Evolutionary conservation across 2,888 invertebrate species (phyloP), one percentile per base, ranked within the genome.

Genomic region (Tenthredo livida): DNA sequence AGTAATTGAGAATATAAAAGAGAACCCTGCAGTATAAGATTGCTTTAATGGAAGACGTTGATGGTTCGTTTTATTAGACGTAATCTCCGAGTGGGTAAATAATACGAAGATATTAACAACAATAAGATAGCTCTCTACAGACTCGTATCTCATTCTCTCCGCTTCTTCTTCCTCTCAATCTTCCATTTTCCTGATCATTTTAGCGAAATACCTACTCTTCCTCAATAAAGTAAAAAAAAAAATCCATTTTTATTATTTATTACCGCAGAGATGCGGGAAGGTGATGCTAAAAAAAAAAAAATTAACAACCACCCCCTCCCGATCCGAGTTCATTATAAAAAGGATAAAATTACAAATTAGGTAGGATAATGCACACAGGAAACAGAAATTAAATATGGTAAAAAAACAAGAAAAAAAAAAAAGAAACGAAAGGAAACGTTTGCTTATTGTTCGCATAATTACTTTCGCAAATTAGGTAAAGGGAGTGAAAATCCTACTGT

Each of bases 1-100:
- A 73, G 73, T 73, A 73, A 73, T 73, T 73, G 73, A 40, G 73
- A 73, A 73, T 73, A 73, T 73, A 73, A 73, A 73, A 43, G 73
- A 40, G 17, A 12, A 9, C 40, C 12, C 3, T 6, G n/a, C n/a
- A 54, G 54, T n/a, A 25, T 73, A 43, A 40, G 43, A 67, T 43
- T 29, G 73, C 43, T 73, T 73, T 73, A 40, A 73, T 43, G 73
- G n/a, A 21, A 70, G 33, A 33, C 33, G 37, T 37, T 37, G 70
- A 70, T 37, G 70, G 33, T 17, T 33, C 33, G 33, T 67, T 67
- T 67, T 25, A 67, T 67, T 33, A 33, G 25, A 61, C 61, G 54
- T n/a, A 54, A 12, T 61, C 61, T 61, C 25, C 61, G 61, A 25
- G 21, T 61, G 25, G 61, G 61, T 61, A 61, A 61, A 61, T 61